Percentiles rank a stretch among this genome's conserved stretches.
phyloP scores from a whole-genome alignment of 2,797 vertebrate species.

The Steatocranus sp. region DNA sequence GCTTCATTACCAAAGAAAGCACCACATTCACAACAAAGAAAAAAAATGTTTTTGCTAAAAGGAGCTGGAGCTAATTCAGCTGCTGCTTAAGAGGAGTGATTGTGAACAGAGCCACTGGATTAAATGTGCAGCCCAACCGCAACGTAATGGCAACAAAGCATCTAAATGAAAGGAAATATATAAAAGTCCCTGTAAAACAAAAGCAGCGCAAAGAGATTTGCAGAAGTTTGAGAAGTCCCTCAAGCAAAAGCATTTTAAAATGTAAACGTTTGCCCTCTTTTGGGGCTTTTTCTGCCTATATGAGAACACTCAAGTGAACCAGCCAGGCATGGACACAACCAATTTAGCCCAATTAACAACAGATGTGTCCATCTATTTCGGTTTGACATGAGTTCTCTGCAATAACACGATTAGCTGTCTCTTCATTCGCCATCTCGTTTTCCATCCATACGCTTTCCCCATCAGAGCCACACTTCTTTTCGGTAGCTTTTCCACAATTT shows the following conservation, averaged over 20 bases:
- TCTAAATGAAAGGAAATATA: constrained; percentile 62
- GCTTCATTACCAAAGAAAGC: constrained; percentile 59
- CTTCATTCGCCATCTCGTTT: constrained; percentile 64
- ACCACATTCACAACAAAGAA: constrained; percentile 59
- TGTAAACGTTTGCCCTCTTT: constrained; percentile 64
- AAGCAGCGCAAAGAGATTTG: constrained; percentile 31
- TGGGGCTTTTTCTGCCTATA: constrained; percentile 42
- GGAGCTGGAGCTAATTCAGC: constrained; percentile 48
- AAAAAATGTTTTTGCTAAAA: constrained; percentile 36
- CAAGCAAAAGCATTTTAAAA: constrained; percentile 55
- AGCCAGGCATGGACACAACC: constrained; percentile 60
- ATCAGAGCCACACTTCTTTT: constrained; percentile 36
- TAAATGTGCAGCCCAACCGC: constrained; percentile 57
- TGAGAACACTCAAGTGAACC: constrained; percentile 33
- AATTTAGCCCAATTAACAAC: constrained; percentile 67
- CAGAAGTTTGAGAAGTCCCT: constrained; percentile 31
- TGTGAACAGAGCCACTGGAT: constrained; percentile 66
- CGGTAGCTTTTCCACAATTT: constrained; percentile 53
- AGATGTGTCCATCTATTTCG: constrained; percentile 68
- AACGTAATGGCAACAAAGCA: constrained; percentile 62
- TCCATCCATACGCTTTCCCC: constrained; percentile 60
- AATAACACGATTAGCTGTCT: constrained; percentile 64
- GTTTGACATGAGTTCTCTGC: constrained; percentile 48
- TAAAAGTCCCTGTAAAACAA: constrained; percentile 59
- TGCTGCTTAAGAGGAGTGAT: constrained; percentile 55